phyloP scores from a whole-genome alignment of 2,888 invertebrate species.

The Cepaea hortensis region DNA sequence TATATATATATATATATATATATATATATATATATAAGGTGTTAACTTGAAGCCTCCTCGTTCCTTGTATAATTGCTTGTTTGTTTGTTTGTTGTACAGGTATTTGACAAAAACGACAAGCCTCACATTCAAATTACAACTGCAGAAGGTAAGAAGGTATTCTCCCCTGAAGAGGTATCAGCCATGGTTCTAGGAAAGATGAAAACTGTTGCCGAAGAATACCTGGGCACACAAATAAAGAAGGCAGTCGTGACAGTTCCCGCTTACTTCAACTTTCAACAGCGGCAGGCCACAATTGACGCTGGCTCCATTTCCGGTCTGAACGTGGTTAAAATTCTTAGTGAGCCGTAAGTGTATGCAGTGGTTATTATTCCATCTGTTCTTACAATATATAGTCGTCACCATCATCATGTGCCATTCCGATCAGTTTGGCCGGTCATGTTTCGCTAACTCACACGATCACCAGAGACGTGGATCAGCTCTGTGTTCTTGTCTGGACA shows the following conservation, averaged over 20 bases:
- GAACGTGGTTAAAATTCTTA: background rate
- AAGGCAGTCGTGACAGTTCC: background rate
- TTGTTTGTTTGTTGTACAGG: too few species aligned
- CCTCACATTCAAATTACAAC: conserved; percentile 81
- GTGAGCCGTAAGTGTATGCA: background rate
- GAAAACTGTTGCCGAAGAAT: background rate
- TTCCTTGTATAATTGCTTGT: too few species aligned
- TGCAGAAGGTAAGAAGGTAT: background rate
- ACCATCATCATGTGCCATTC: too few species aligned
- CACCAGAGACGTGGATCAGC: too few species aligned
- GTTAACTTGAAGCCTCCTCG: too few species aligned
- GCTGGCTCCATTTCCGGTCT: background rate
- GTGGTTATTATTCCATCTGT: background rate
- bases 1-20: too few species aligned
- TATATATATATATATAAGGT: too few species aligned
- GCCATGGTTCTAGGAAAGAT: conserved; percentile 1
- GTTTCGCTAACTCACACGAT: too few species aligned
- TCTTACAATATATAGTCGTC: too few species aligned
- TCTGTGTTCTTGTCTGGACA: too few species aligned
- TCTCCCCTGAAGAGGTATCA: background rate
- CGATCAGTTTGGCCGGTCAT: too few species aligned
- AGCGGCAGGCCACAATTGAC: background rate
- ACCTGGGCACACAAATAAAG: background rate
- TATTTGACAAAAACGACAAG: conserved; percentile 88
- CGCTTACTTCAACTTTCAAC: background rate